Conservation (phyloP, 2,888 invertebrate genomes). For the Meteorus colon region DNA sequence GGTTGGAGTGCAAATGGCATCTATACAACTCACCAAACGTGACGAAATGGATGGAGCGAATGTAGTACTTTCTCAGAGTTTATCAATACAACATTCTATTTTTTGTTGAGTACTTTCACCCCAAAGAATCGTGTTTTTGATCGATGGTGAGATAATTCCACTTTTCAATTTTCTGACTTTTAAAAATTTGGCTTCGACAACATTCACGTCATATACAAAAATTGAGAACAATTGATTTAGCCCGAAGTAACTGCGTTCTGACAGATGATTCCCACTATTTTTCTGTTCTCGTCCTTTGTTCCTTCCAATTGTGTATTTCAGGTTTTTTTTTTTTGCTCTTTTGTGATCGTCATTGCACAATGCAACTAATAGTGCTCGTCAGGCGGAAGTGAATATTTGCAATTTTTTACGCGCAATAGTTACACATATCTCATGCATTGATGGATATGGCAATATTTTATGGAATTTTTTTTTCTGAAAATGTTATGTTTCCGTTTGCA, state of each 20-base stretch:
- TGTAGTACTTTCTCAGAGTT: too few relatives aligned
- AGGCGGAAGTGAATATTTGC: background rate
- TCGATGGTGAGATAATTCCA: slow-evolving; percentile 36
- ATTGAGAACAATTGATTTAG: slow-evolving; percentile 41
- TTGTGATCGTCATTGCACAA: slow-evolving; percentile 15
- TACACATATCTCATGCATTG: background rate
- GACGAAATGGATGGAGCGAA: too few relatives aligned
- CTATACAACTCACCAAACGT: too few relatives aligned
- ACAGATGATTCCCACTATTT: slow-evolving; percentile 31
- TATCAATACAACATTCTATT: too few relatives aligned
- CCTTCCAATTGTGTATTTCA: background rate
- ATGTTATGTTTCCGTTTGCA: too few relatives aligned
- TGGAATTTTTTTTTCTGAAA: too few relatives aligned
- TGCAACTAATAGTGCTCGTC: background rate
- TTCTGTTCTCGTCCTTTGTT: background rate
- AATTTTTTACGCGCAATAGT: slow-evolving; percentile 4
- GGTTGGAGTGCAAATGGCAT: too few relatives aligned
- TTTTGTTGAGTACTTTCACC: background rate
- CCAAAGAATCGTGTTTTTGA: background rate
- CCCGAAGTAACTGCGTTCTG: slow-evolving; percentile 18
- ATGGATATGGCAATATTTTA: background rate
- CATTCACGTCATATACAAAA: slow-evolving; percentile 50
- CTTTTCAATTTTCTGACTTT: slow-evolving; percentile 48
- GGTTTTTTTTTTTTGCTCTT: background rate
- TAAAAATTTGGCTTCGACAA: slow-evolving; percentile 46